A percentile compares a stretch with the other conserved stretches of the same genome.
Conservation (phyloP, 2,888 invertebrate genomes). For the Prosopocoilus inquinatus region DNA sequence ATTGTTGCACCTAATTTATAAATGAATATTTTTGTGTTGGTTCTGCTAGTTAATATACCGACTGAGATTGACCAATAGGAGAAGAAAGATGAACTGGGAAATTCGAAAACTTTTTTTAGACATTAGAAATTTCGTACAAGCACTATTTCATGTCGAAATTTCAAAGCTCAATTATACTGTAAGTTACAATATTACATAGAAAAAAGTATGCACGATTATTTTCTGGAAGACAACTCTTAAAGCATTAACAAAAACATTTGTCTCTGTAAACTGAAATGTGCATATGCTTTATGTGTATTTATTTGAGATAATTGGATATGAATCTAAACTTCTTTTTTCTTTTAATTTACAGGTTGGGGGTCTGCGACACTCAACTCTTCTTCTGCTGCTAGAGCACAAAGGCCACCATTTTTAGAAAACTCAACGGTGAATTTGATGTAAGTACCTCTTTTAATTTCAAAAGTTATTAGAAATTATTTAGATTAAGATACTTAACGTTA, state of each 20-base stretch:
- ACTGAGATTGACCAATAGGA: no score
- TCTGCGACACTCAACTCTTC: slow-evolving; percentile 51
- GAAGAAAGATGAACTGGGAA: no score
- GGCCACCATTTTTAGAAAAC: slow-evolving; percentile 53
- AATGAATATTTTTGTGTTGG: background rate
- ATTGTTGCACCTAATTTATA: background rate
- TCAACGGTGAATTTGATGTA: slow-evolving; percentile 41
- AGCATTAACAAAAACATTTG: background rate
- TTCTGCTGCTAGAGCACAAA: slow-evolving; percentile 47
- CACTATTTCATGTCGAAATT: no score
- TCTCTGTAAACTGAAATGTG: background rate
- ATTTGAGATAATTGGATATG: background rate
- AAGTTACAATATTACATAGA: background rate
- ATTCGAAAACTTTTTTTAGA: no score
- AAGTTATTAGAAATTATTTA: background rate
- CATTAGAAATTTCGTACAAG: no score
- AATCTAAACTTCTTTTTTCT: slow-evolving; percentile 14
- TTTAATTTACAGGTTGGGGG: slow-evolving; percentile 52
- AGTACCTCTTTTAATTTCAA: slow-evolving; percentile 20
- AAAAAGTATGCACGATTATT: background rate
- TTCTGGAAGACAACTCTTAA: background rate
- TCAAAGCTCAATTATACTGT: background rate
- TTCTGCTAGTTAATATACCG: no score
- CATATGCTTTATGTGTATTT: background rate
- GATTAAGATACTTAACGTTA: background rate